Base-by-base conservation (phyloP, 2,797 vertebrate genomes). In the Thamnophis elegans region DNA sequence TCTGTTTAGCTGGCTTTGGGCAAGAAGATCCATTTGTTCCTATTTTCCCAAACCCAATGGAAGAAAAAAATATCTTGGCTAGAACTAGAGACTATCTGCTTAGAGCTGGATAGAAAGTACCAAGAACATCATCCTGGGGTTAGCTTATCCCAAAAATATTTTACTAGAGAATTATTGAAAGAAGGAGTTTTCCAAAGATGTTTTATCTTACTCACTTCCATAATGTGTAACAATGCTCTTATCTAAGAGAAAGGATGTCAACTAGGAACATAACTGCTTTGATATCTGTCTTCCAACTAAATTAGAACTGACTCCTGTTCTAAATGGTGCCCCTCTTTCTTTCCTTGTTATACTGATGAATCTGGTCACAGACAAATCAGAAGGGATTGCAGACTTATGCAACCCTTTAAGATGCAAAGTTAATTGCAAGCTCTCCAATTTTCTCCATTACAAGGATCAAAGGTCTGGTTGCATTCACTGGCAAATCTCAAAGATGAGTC, bases 361-460 rank as follows among this genome's bases (percentile, higher is more conserved):
- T 93, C 86, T 94, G 91, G 58, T 94, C 32, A 62, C 90, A 92
- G 92, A 92, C 16, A 5, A 91, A 96, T 93, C 87, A 93, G 94
- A 97, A 90, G 92, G 91, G 42, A 60, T 95, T 65, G 73, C 87
- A 92, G 91, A 92, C 20, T 2, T 89, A 96, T 91, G 85, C 93
- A 94, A 95, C 94, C 87, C 87, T 91, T 86, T 92, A 92, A 91
- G 65, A 51, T n/a, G 1, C 68, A 91, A 93, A 85, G 93, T 94
- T 96, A 96, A 96, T 96, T 96, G 95, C 94, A 91, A 78, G 94
- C 86, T 95, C 90, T 96, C 92, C 94, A 94, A 94, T 97, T 97
- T 96, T 97, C 95, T 96, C 93, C 93, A 2, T 96, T 95, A 96
- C 92, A 91, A 96, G 95, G 96, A 97, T 96, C 96, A 97, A 97